Percentiles rank a stretch among this genome's conserved stretches.
Evolutionary conservation across 2,113 vertebrate species (phyloP).

Genomic region (Neolamprologus sp.): DNA sequence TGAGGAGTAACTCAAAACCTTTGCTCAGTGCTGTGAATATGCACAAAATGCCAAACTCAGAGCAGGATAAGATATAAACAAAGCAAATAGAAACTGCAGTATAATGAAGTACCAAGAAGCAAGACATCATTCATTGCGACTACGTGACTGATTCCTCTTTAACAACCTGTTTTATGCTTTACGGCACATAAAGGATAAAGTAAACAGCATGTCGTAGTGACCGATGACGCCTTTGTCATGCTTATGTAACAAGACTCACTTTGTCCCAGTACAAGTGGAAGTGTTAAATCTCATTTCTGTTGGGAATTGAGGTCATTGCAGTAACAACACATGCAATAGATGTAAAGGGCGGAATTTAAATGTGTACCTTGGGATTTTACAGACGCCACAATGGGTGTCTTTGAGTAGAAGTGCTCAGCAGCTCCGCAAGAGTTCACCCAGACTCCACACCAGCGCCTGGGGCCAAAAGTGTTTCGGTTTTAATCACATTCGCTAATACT

Average conservation of each 20-base stretch:
- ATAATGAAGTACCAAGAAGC: not conserved
- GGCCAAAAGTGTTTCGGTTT: not conserved
- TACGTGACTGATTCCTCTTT: not conserved
- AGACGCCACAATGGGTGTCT: not conserved
- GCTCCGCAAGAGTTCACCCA: constrained; percentile 6
- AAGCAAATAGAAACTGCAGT: not conserved
- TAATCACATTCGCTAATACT: not conserved
- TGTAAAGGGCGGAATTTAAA: not conserved
- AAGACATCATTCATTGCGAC: not conserved
- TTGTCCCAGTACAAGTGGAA: not conserved
- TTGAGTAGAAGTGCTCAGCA: not conserved
- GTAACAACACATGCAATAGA: not conserved
- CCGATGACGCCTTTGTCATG: not conserved
- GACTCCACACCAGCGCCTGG: not conserved
- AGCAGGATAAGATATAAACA: not conserved
- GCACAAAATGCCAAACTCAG: not conserved
- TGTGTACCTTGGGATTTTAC: not conserved
- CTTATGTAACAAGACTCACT: not conserved
- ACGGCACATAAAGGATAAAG: not conserved
- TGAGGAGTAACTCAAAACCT: not conserved
- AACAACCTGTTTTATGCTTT: not conserved
- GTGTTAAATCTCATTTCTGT: not conserved
- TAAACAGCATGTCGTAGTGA: not conserved
- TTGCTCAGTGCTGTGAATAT: not conserved
- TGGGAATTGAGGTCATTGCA: not conserved